These are phyloP conservation scores for Eulemur coronatus DNA, from an alignment of 2,797 vertebrate genomes.

Conservation along the genomic window DNA sequence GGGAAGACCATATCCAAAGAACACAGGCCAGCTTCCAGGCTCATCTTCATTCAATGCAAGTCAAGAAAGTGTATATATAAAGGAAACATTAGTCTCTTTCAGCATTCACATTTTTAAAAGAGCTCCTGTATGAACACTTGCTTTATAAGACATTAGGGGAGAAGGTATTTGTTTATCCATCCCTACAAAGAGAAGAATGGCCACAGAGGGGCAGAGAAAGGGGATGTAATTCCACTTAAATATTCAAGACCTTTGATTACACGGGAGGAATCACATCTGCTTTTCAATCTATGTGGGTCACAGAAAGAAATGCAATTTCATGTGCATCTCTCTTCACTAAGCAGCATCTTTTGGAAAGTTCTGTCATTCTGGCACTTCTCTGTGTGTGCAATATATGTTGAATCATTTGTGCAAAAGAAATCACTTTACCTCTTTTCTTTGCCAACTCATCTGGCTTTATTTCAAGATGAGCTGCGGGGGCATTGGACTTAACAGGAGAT, in stretches of 20 bases:
- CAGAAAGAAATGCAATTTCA: neutral
- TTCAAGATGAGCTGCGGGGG: constrained; percentile 75
- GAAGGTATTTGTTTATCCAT: neutral
- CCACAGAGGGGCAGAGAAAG: neutral
- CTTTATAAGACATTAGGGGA: neutral
- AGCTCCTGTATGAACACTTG: neutral
- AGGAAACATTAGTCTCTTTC: neutral
- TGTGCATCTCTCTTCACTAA: neutral
- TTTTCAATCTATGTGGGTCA: neutral
- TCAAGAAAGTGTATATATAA: neutral
- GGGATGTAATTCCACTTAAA: neutral
- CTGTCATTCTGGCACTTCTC: constrained; percentile 24
- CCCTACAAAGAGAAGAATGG: neutral
- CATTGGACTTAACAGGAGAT: constrained; percentile 79
- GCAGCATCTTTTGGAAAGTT: neutral
- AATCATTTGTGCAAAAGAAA: constrained; percentile 61
- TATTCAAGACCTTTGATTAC: neutral
- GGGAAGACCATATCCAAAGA: neutral
- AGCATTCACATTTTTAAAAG: neutral
- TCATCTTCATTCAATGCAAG: neutral
- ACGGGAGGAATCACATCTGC: neutral
- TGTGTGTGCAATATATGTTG: neutral
- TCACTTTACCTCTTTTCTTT: constrained; percentile 87
- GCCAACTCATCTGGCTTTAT: constrained; percentile 83
- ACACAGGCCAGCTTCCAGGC: neutral